Conservation (phyloP, 1,140 invertebrate species). For the Drosophila punjabiensis region DNA sequence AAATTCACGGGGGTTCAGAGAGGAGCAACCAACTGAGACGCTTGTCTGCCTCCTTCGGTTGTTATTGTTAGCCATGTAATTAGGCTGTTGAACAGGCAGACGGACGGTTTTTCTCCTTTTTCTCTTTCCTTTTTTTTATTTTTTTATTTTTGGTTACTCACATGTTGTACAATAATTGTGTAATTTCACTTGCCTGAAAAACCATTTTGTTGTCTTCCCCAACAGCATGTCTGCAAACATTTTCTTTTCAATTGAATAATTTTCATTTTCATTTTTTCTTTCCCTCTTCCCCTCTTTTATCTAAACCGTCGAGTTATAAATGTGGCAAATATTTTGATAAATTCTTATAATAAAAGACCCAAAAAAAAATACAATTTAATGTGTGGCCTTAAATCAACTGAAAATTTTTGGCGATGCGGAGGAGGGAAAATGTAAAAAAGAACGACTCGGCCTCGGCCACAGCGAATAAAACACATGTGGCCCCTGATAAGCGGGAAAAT, state of each 20-base stretch:
- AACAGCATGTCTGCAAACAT: slow-evolving; percentile 14
- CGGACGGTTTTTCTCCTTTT: slow-evolving; percentile 34
- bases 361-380: slow-evolving; percentile 53
- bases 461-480: slow-evolving; percentile 56
- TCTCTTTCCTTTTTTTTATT: slow-evolving; percentile 8
- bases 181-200: slow-evolving; percentile 40
- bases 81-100: slow-evolving; percentile 51
- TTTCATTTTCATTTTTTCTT: slow-evolving; percentile 6
- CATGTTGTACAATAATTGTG: slow-evolving; percentile 53
- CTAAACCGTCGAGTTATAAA: slow-evolving; percentile 48
- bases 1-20: slow-evolving; percentile 20
- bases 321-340: slow-evolving; percentile 50
- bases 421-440: slow-evolving; percentile 4
- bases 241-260: slow-evolving; percentile 40
- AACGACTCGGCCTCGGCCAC: slow-evolving; percentile 33
- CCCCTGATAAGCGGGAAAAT: slow-evolving; percentile 20
- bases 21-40: slow-evolving; percentile 44
- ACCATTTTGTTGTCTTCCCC: slow-evolving; percentile 33
- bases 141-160: slow-evolving; percentile 35
- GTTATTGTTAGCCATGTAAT: slow-evolving; percentile 52
- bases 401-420: neutral
- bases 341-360: slow-evolving; percentile 25
- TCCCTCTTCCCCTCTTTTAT: neutral
- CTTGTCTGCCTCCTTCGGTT: slow-evolving; percentile 35
- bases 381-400: slow-evolving; percentile 71